These are phyloP conservation scores for Ochropacha duplaris DNA, from an alignment of 2,888 invertebrate genomes.

Conservation along the genomic window DNA sequence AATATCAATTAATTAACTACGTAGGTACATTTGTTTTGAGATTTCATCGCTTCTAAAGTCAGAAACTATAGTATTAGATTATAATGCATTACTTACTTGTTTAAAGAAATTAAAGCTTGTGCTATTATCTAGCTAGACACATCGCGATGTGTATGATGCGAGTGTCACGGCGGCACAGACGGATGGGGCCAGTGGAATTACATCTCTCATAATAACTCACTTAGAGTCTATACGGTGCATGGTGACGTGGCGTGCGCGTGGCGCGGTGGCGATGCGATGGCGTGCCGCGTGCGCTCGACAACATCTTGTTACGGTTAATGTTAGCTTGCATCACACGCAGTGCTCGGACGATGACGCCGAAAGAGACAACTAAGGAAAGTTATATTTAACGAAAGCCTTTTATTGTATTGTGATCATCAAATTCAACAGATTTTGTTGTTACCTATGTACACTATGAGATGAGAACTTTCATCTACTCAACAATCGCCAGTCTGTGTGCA, in stretches of 20 bases:
- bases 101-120: constrained; percentile 49
- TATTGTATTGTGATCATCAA: constrained; percentile 26
- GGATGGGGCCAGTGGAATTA: constrained; percentile 30
- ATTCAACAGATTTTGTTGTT: neutral
- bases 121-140: constrained; percentile 51
- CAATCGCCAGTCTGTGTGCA: constrained; percentile 16
- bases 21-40: too few relatives aligned
- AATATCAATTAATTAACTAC: too few relatives aligned
- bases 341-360: constrained; percentile 44
- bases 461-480: constrained; percentile 24
- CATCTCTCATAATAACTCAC: constrained; percentile 20
- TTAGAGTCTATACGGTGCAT: constrained; percentile 14
- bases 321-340: constrained; percentile 49
- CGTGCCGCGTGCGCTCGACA: constrained; percentile 16
- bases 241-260: constrained; percentile 10
- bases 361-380: constrained; percentile 55
- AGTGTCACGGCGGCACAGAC: constrained; percentile 40
- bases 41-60: constrained; percentile 35
- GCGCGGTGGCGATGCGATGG: constrained; percentile 12
- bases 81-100: constrained; percentile 47
- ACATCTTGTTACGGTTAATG: constrained; percentile 45
- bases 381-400: constrained; percentile 42
- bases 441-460: neutral
- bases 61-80: constrained; percentile 41
- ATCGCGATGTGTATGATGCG: constrained; percentile 51